A percentile compares a stretch with the other conserved stretches of the same genome.
phyloP scores from a whole-genome alignment of 2,888 invertebrate genomes.

The Pimpla rufipes region DNA sequence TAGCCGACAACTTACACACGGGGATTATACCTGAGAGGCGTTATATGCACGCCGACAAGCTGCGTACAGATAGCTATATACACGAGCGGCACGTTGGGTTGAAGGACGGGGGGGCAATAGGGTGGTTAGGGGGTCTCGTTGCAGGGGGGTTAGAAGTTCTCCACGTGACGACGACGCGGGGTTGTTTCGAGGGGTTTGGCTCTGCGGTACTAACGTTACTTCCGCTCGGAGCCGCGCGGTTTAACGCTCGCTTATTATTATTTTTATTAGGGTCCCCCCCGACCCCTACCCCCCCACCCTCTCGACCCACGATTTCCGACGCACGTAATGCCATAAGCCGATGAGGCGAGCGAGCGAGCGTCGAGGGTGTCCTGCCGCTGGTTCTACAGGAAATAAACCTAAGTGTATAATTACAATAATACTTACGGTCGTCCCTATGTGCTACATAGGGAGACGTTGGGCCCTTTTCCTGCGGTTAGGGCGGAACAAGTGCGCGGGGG shows the following conservation, averaged over 20 bases:
- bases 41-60: not conserved
- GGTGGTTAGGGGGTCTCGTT: not conserved
- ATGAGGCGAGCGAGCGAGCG: slow-evolving; percentile 50
- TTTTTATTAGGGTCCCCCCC: slow-evolving; percentile 81
- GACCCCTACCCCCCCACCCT: slow-evolving; percentile 16
- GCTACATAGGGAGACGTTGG: too few species aligned
- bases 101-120: not conserved
- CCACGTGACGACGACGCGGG: slow-evolving; percentile 38
- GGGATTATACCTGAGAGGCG: slow-evolving; percentile 27
- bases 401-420: slow-evolving; percentile 85
- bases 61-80: slow-evolving; percentile 21
- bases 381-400: slow-evolving; percentile 84
- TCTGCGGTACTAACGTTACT: slow-evolving; percentile 74
- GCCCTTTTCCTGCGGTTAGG: slow-evolving; percentile 73
- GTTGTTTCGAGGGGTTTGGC: slow-evolving; percentile 30
- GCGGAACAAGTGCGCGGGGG: slow-evolving; percentile 54
- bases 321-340: slow-evolving; percentile 79
- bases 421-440: slow-evolving; percentile 81
- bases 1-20: slow-evolving; percentile 1
- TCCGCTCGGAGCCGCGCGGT: slow-evolving; percentile 80
- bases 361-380: slow-evolving; percentile 68
- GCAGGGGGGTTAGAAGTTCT: slow-evolving; percentile 46
- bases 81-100: not conserved
- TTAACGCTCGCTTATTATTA: slow-evolving; percentile 83
- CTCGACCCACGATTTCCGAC: slow-evolving; percentile 56